Evolutionary conservation across 2,113 vertebrate species (phyloP).

Genomic region (Antennarius striatus): DNA sequence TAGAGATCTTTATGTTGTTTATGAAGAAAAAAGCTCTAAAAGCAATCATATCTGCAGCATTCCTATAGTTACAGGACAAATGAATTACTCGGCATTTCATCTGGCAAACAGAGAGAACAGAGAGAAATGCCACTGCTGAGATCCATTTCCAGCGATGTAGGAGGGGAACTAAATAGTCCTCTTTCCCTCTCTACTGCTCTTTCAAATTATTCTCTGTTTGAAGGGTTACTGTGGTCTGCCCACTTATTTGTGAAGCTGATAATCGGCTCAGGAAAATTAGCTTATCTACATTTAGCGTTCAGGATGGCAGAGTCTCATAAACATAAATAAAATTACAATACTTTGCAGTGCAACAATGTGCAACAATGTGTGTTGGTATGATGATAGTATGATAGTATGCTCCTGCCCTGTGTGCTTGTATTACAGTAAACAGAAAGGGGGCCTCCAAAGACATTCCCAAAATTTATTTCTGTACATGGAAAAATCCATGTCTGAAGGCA

Average conservation of each 20-base stretch:
- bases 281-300: slow-evolving; percentile 70
- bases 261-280: slow-evolving; percentile 70
- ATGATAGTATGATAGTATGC: no score
- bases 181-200: slow-evolving; percentile 47
- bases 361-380: no score
- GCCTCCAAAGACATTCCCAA: slow-evolving; percentile 54
- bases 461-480: slow-evolving; percentile 38
- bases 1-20: slow-evolving; percentile 64
- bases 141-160: slow-evolving; percentile 69
- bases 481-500: slow-evolving; percentile 36
- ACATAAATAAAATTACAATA: slow-evolving; percentile 21
- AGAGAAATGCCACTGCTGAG: slow-evolving; percentile 65
- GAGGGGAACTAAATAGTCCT: slow-evolving; percentile 60
- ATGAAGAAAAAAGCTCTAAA: slow-evolving; percentile 64
- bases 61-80: slow-evolving; percentile 65
- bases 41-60: slow-evolving; percentile 56
- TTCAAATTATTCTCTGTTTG: slow-evolving; percentile 59
- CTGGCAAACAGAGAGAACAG: slow-evolving; percentile 49
- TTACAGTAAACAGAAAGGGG: no score
- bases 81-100: slow-evolving; percentile 60
- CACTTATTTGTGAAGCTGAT: slow-evolving; percentile 67
- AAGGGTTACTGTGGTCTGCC: slow-evolving; percentile 53
- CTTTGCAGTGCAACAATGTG: no score
- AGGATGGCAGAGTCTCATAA: slow-evolving; percentile 59
- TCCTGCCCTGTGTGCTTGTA: no score